Base-by-base conservation (phyloP, 2,888 invertebrate genomes). In the Priocnemis perturbator region DNA sequence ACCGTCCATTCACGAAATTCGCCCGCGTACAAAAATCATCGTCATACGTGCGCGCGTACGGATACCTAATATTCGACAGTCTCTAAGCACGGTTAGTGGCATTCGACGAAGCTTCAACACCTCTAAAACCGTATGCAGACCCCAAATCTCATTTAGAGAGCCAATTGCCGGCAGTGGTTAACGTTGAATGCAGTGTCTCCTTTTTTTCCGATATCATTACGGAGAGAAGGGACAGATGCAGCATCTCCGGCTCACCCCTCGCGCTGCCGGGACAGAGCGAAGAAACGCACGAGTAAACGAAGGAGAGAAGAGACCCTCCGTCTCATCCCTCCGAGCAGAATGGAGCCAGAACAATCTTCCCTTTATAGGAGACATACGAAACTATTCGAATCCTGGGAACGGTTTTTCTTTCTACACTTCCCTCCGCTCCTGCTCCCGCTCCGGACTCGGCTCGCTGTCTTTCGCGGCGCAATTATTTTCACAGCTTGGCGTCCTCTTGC, bases 341-440 rank as follows among this genome's bases (percentile, higher is more conserved):
- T 81, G 59, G 76, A 77, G 77, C 75, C 82, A 81, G 81, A 82
- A 84, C 85, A 83, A 86, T 87, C 87, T 86, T 87, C 86, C 84
- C 81, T 86, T 87, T 86, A 85, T 86, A 81, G 66, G 80, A 83
- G 87, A 86, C 83, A 86, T 82, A 81, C 83, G 85, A 86, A 84
- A 83, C 86, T 78, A 85, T 87, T 87, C 83, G 85, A 86, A 84
- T 85, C 87, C 86, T 87, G 87, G 87, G 87, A 87, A 87, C 87
- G 83, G 84, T 86, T 87, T 85, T 86, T 83, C 81, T 68, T 64
- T 67, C 62, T 73, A 71, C 65, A 58, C 63, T 69, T 76, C 63
- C 62, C 70, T 63, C 69, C 69, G 50, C 70, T 64, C 67, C 60
- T 45, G 69, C 61, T 23, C 30, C 60, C 65, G 20, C 44, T 64